These are phyloP conservation scores for silkworm (Bombyx mori) DNA, from an alignment of 1,140 invertebrate genomes.

Conservation along the genomic window ASM3026992v2 NC_085118.1:14000501-14001000, in stretches of 20 bases:
- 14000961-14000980: slow-evolving; percentile 55
- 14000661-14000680: slow-evolving; percentile 9
- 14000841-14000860: not conserved
- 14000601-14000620: slow-evolving; percentile 18
- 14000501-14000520: not conserved
- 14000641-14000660: slow-evolving; percentile 50
- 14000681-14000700: slow-evolving; percentile 13
- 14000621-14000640: slow-evolving; percentile 43
- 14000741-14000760: not conserved
- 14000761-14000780: not conserved
- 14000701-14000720: slow-evolving; percentile 10
- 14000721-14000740: not conserved
- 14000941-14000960: slow-evolving; percentile 31
- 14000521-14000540: no score
- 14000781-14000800: no score
- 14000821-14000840: no score
- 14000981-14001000: slow-evolving; percentile 11
- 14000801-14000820: no score
- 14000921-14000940: slow-evolving; percentile 12
- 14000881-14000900: slow-evolving; percentile 3
- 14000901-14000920: slow-evolving; percentile 10
- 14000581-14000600: slow-evolving; percentile 11
- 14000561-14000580: slow-evolving; percentile 20
- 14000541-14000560: no score
- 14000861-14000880: slow-evolving; percentile 4